phyloP scores from a whole-genome alignment of 64 coral and sea anemone genomes.

The Porites lutea region DNA sequence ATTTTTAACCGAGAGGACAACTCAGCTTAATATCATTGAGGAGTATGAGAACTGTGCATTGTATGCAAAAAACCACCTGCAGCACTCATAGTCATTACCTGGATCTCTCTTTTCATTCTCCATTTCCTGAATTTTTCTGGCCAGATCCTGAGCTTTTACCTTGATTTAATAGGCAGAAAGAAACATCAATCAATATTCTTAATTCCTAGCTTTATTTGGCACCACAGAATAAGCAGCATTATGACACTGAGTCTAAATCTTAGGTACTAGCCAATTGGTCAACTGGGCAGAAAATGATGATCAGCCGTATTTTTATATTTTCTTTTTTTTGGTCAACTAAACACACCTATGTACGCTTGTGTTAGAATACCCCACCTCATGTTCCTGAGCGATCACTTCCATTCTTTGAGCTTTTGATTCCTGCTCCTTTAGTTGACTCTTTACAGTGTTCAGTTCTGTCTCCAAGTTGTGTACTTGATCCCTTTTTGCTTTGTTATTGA shows the following conservation, averaged over 20 bases:
- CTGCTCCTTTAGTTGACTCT: constrained; percentile 56
- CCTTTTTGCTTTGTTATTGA: constrained; percentile 69
- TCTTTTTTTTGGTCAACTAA: no score
- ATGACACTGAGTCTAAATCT: no score
- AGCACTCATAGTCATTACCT: neutral
- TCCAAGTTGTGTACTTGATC: constrained; percentile 69
- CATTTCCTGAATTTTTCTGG: constrained; percentile 40
- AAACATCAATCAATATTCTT: neutral
- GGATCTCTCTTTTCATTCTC: constrained; percentile 36
- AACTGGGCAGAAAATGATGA: no score
- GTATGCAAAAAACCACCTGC: no score
- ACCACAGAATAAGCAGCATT: no score
- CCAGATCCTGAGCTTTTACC: constrained; percentile 35
- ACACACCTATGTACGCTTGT: no score
- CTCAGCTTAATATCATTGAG: no score
- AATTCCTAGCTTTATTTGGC: no score
- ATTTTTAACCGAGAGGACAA: no score
- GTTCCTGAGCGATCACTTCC: constrained; percentile 78
- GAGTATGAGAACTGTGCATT: no score
- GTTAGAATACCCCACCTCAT: constrained; percentile 53
- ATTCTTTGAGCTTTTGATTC: constrained; percentile 63
- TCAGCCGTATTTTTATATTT: no score
- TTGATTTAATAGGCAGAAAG: neutral
- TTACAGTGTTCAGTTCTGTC: constrained; percentile 30
- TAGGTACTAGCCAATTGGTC: no score